Evolutionary conservation across 1,140 invertebrate genomes (phyloP).

Genomic region (Plutomurus gul): DNA sequence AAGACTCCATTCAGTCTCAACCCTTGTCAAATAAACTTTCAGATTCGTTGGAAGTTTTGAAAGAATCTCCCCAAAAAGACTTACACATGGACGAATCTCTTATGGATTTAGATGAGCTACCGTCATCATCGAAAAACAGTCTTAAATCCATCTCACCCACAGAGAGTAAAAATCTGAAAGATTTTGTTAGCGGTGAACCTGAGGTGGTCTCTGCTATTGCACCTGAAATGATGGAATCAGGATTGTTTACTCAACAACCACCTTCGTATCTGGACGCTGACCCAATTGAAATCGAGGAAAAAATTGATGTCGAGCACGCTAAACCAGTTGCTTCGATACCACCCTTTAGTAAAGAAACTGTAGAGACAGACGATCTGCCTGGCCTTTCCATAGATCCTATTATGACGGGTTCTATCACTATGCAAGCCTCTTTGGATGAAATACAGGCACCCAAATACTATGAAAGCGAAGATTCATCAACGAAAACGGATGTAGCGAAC

Average conservation of each 20-base stretch:
- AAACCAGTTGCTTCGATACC: constrained; percentile 42
- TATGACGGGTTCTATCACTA: constrained; percentile 45
- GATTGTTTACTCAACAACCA: constrained; percentile 42
- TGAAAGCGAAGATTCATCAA: constrained; percentile 49
- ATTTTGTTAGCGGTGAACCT: constrained; percentile 37
- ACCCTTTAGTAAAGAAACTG: constrained; percentile 31
- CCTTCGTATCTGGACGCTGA: constrained; percentile 5
- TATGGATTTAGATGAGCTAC: constrained; percentile 44
- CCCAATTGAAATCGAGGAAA: constrained; percentile 14
- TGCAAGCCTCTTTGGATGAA: constrained; percentile 47
- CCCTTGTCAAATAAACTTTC: constrained; percentile 43
- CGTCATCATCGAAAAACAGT: constrained; percentile 46
- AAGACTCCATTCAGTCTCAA: constrained; percentile 44
- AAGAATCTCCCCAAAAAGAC: constrained; percentile 49
- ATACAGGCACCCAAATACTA: constrained; percentile 45
- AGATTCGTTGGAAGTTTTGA: constrained; percentile 49
- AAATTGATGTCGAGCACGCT: neutral
- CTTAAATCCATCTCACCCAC: constrained; percentile 36
- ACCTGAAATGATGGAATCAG: constrained; percentile 42
- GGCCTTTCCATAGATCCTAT: neutral
- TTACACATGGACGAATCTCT: constrained; percentile 41
- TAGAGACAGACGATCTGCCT: neutral
- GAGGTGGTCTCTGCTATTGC: neutral
- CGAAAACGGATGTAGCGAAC: constrained; percentile 31
- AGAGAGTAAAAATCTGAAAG: constrained; percentile 30